A percentile compares a stretch with the other conserved stretches of the same genome.
These are phyloP conservation scores for Muschampia plurimacula DNA, from an alignment of 2,888 invertebrate species.

Conservation along the genomic window DNA sequence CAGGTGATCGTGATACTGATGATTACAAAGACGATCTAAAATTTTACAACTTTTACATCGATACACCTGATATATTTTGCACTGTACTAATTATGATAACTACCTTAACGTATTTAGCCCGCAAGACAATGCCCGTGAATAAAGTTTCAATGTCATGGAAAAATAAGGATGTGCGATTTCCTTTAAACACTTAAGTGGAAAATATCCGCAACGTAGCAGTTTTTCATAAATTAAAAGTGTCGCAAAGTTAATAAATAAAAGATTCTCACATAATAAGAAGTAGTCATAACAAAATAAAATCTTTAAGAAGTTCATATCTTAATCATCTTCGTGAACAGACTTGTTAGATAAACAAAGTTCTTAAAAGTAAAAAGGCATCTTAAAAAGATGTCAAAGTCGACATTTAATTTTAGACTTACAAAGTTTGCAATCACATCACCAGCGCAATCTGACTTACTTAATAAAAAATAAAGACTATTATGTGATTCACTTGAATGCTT, in stretches of 20 bases:
- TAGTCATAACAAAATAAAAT: background rate
- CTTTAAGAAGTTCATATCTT: background rate
- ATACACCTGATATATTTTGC: too few species aligned
- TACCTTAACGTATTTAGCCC: too few species aligned
- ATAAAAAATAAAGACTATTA: conserved; percentile 53
- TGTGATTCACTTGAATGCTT: conserved; percentile 59
- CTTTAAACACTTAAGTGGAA: too few species aligned
- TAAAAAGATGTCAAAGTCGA: conserved; percentile 43
- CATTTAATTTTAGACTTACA: conserved; percentile 49
- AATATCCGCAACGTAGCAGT: too few species aligned
- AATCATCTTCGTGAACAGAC: background rate
- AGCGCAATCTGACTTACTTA: conserved; percentile 53
- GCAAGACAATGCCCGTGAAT: too few species aligned
- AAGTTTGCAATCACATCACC: conserved; percentile 48
- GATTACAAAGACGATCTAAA: too few species aligned
- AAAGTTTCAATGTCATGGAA: too few species aligned
- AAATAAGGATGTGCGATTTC: too few species aligned
- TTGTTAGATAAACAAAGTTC: conserved; percentile 10
- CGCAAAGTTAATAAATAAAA: background rate
- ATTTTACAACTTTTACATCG: too few species aligned
- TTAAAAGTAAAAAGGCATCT: background rate
- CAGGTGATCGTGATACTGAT: too few species aligned
- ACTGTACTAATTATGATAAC: too few species aligned
- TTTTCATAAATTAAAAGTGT: too few species aligned
- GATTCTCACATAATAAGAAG: background rate